Evolutionary conservation across 2,113 vertebrate genomes (phyloP).

Genomic region (Ageneiosus marmoratus): DNA sequence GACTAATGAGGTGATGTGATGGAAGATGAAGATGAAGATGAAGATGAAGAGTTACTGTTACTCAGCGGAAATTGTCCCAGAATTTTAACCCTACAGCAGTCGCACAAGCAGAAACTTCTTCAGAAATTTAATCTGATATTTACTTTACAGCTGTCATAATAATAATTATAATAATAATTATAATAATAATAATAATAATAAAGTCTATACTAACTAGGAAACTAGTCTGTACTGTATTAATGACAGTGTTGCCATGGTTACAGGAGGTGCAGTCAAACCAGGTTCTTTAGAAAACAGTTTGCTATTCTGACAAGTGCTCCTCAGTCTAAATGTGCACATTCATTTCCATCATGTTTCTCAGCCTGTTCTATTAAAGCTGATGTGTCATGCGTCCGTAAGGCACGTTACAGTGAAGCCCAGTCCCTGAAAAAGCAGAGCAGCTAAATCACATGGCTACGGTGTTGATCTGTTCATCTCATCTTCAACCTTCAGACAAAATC

Average conservation of each 20-base stretch:
- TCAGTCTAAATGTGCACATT: no score
- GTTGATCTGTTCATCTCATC: conserved; percentile 1
- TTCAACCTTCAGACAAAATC: conserved; percentile 16
- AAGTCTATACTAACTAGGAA: background rate
- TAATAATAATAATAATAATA: background rate
- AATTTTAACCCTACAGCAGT: background rate
- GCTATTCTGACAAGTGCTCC: background rate
- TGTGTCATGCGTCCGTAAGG: conserved; percentile 1
- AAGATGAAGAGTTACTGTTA: background rate
- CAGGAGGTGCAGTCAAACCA: no score
- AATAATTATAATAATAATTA: background rate
- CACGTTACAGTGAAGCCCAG: conserved; percentile 6
- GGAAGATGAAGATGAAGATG: background rate
- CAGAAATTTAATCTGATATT: background rate
- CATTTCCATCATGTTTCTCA: background rate
- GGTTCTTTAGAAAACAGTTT: background rate
- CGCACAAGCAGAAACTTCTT: background rate
- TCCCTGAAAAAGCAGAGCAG: conserved; percentile 22
- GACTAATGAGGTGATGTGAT: background rate
- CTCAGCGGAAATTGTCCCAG: background rate
- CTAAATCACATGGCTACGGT: conserved; percentile 5
- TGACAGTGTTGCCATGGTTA: background rate
- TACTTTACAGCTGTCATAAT: no score
- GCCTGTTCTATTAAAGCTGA: background rate
- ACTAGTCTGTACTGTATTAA: background rate